Evolutionary conservation across 2,888 invertebrate genomes (phyloP).

Genomic region (Peribatodes rhomboidaria): DNA sequence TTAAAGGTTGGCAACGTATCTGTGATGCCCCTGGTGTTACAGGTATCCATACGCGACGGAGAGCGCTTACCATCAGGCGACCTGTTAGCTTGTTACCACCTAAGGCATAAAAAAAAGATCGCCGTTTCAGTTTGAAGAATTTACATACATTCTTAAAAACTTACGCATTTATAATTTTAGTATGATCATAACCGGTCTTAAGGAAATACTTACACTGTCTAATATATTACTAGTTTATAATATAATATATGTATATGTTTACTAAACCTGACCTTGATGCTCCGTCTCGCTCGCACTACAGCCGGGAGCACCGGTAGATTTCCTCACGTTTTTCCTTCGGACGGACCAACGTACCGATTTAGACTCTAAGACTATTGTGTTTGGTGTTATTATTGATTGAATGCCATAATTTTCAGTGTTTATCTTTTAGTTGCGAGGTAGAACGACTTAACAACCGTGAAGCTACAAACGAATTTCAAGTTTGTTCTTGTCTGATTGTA

Average conservation of each 20-base stretch:
- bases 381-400: constrained; percentile 57
- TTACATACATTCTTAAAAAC: not conserved
- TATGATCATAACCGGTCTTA: constrained; percentile 35
- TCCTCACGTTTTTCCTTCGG: constrained; percentile 77
- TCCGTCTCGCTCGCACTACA: constrained; percentile 66
- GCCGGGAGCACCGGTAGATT: constrained; percentile 62
- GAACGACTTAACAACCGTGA: constrained; percentile 52
- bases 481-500: constrained; percentile 40
- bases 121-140: too few relatives aligned
- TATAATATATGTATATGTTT: constrained; percentile 58
- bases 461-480: constrained; percentile 43
- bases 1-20: too few relatives aligned
- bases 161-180: constrained; percentile 11
- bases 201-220: constrained; percentile 43
- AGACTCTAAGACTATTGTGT: constrained; percentile 53
- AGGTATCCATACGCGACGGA: too few relatives aligned
- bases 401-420: constrained; percentile 68
- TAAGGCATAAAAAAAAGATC: too few relatives aligned
- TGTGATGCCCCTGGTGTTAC: too few relatives aligned
- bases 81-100: too few relatives aligned
- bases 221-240: constrained; percentile 40
- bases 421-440: constrained; percentile 60
- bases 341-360: constrained; percentile 47
- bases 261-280: constrained; percentile 76
- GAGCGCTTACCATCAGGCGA: too few relatives aligned